A percentile compares a stretch with the other conserved stretches of the same genome.
These are phyloP conservation scores for Pseudorectes ferrugineus DNA, from an alignment of 2,113 vertebrate species.

Conservation along the genomic window DNA sequence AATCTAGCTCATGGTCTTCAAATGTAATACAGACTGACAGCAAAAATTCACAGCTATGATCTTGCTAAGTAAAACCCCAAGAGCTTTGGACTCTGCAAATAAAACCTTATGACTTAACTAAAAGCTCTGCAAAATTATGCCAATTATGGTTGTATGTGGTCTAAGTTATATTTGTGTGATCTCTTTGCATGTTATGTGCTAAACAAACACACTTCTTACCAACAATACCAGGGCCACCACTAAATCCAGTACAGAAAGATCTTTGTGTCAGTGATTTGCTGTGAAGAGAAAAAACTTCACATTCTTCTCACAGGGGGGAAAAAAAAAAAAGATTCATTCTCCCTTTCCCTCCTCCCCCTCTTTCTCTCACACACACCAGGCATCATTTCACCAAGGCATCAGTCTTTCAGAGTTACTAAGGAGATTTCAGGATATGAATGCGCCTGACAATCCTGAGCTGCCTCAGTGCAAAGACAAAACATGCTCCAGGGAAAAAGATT, in stretches of 20 bases:
- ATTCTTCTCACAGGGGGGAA: constrained; percentile 4
- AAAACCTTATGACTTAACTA: constrained; percentile 1
- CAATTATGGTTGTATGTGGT: background rate
- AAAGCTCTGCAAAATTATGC: background rate
- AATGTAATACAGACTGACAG: constrained; percentile 18
- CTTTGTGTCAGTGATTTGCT: constrained; percentile 55
- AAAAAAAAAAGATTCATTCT: background rate
- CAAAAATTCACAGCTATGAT: constrained; percentile 30
- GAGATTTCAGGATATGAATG: constrained; percentile 55
- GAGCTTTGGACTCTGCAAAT: constrained; percentile 61
- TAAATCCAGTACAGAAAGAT: constrained; percentile 25
- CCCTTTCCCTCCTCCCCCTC: constrained; percentile 16
- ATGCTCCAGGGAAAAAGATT: constrained; percentile 59
- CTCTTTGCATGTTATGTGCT: background rate
- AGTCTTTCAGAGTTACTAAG: constrained; percentile 63
- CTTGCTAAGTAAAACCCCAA: background rate
- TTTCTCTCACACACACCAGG: constrained; percentile 40
- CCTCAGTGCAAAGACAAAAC: constrained; percentile 75
- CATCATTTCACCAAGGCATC: constrained; percentile 51
- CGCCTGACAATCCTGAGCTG: constrained; percentile 69
- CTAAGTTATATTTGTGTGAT: background rate
- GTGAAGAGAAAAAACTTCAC: constrained; percentile 62
- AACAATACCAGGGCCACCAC: background rate
- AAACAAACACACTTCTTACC: constrained; percentile 19
- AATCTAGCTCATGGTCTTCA: background rate